Conservation (phyloP, 2,113 vertebrate species). For the Scartelaos histophorus region DNA sequence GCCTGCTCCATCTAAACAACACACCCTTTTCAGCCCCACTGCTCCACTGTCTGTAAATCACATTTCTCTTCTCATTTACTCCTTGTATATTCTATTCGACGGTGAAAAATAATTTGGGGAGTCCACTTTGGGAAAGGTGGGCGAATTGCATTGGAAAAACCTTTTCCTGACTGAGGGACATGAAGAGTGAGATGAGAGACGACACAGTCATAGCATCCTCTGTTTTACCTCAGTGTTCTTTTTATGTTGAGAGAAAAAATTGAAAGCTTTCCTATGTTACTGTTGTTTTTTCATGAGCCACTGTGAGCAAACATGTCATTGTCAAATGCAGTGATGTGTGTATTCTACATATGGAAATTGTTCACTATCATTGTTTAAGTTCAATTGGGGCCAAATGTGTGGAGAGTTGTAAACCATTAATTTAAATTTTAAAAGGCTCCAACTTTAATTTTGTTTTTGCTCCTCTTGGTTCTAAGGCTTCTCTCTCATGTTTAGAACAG, state of each 20-base stretch:
- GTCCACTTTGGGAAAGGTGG: slow-evolving; percentile 56
- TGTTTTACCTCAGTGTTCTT: slow-evolving; percentile 31
- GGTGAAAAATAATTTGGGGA: slow-evolving; percentile 76
- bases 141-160: slow-evolving; percentile 44
- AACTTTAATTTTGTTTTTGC: background rate
- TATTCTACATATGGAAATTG: background rate
- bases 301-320: slow-evolving; percentile 33
- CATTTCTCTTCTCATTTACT: slow-evolving; percentile 78
- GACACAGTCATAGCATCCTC: slow-evolving; percentile 36
- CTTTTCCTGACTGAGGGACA: slow-evolving; percentile 61
- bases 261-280: slow-evolving; percentile 54
- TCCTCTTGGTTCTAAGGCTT: background rate
- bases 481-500: slow-evolving; percentile 44
- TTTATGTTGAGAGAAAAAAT: slow-evolving; percentile 49
- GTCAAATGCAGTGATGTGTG: slow-evolving; percentile 13
- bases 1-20: slow-evolving; percentile 34
- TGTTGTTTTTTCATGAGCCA: slow-evolving; percentile 38
- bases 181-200: slow-evolving; percentile 45
- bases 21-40: slow-evolving; percentile 33
- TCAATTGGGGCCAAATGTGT: background rate
- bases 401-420: background rate
- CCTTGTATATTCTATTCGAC: slow-evolving; percentile 73
- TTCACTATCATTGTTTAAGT: slow-evolving; percentile 22
- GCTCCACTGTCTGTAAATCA: slow-evolving; percentile 65
- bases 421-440: background rate